Base-by-base conservation (phyloP, 1,140 invertebrate genomes). In the Lepidurus apus region DNA sequence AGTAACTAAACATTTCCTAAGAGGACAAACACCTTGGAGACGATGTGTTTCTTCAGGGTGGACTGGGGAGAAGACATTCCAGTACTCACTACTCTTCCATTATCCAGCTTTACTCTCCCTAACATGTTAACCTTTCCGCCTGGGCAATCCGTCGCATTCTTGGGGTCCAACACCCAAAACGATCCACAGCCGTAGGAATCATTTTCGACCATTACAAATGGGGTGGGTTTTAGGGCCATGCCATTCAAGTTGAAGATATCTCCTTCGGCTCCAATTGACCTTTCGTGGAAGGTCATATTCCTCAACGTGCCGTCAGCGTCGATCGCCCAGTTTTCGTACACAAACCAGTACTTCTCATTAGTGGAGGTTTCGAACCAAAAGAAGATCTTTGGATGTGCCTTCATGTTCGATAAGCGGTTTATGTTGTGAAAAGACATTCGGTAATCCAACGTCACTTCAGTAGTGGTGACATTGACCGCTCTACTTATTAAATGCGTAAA, bases 201-300 rank as follows among this genome's bases (percentile, higher is more conserved):
- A 65, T 65, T 21, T 65, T 13, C 2, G n/a, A 65, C 53, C 6
- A 1, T 65, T 65, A 65, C 53, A 65, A 65, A 65, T 7, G 53
- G 53, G 6, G 53, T 65, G 53, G 53, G 53, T 21, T 65, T 65
- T 21, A 65, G 21, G 13, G 53, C 53, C 17, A 9, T 3, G 17
- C 53, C 53, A 65, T 65, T 65, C 53, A 65, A 17, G 1, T 65
- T 65, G 53, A 65, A 65, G 21, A 65, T 65, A 65, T 65, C 53
- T 5, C 53, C 53, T 65, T 65, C 17, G 53, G 53, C 53, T 7
- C 21, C 21, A n/a, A n/a, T 21, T 65, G 53, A 65, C 1, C 13
- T 9, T 21, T 17, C 53, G 13, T 13, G 0, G 53, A 65, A 65
- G 7, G 53, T 65, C 13, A 65, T 7, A 65, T 65, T 65, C 17